Base-by-base conservation (phyloP, 2,888 invertebrate genomes). In the Himalopsyche kuldschensis region DNA sequence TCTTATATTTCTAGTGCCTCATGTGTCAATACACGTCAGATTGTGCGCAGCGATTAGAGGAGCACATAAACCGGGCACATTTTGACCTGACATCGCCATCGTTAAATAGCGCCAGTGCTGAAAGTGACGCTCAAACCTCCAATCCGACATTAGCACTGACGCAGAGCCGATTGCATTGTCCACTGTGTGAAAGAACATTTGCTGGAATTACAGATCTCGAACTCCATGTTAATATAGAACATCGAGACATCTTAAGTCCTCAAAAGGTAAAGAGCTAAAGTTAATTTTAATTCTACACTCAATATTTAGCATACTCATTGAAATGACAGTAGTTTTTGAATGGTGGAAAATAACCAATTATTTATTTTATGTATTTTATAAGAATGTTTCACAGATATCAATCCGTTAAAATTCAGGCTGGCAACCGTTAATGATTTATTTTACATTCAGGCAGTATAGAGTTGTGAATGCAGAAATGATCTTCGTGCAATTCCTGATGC, bases 221-320 rank as follows among this genome's bases (percentile, higher is more conserved):
- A 89, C 90, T 96, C 79, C 97, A 97, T 88, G 96, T 97, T 0
- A 97, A 97, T 90, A 95, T 96, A 83, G 96, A 96, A 88, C 97
- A 97, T 89, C 93, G 94, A 88, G 96, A 96, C 90, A 95, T 96
- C 87, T 90, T 96, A 82, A 96, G 96, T 89, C 96, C 95, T 0
- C 91, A 91, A 87, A 91, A 91, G 88, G 87, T 89, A 78, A 46
- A 41, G n/a, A 15, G 15, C 15, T 41, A 4, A 30, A 30, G 6
- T 11, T 5, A 27, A 10, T 27, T 76, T 31, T 76, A n/a, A 76
- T 31, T 76, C n/a, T 76, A 4, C 30, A 20, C 6, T 8, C 20
- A 24, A 27, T 17, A 17, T 63, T 10, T 1, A 24, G 11, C 5
- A 8, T 17, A 27, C 1, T 5, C 35, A 35, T 5, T 35, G 6